Evolutionary conservation across 2,888 invertebrate species (phyloP).

Genomic region (Cephus nigrinus): DNA sequence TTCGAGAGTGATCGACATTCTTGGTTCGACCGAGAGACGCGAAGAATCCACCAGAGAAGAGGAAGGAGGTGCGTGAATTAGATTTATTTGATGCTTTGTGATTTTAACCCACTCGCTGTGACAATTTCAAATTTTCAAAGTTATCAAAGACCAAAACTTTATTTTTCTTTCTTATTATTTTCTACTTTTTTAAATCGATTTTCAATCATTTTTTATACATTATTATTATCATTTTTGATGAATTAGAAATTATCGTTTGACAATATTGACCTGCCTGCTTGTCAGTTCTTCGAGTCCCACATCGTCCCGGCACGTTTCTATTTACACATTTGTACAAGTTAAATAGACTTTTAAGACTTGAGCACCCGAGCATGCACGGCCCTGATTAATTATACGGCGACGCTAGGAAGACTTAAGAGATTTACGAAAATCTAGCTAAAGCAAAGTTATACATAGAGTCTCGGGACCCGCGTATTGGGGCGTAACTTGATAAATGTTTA

Average conservation of each 20-base stretch:
- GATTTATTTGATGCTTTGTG: neutral
- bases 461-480: no score
- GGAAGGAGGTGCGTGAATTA: neutral
- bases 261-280: neutral
- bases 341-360: neutral
- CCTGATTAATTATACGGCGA: neutral
- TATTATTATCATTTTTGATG: neutral
- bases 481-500: neutral
- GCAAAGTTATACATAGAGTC: no score
- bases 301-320: neutral
- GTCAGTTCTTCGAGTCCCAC: neutral
- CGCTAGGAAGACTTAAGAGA: no score
- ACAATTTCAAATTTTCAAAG: neutral
- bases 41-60: neutral
- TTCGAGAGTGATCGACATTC: neutral
- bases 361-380: neutral
- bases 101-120: neutral
- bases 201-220: neutral
- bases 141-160: no score
- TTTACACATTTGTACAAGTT: neutral
- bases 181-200: no score
- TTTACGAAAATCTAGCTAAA: no score
- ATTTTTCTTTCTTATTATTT: no score
- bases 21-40: neutral
- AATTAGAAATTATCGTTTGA: neutral